Base-by-base conservation (phyloP, 2,888 invertebrate species). In the Zele albiditarsus region DNA sequence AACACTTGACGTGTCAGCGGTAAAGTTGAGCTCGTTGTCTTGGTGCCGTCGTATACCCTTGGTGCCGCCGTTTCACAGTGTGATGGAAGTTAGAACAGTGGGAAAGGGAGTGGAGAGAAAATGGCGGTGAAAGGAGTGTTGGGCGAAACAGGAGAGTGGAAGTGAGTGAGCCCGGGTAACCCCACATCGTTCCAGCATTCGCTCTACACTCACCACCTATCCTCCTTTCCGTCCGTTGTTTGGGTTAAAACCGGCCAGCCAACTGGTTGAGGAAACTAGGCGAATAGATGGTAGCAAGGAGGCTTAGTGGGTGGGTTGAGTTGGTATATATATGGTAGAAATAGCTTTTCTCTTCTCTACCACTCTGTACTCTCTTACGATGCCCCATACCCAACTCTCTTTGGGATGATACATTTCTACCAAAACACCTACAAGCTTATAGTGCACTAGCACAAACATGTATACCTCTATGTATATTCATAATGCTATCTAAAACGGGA, bases 1-100 rank as follows among this genome's bases (percentile, higher is more conserved):
- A 82, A 84, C 83, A 81, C 82, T 84, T 80, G 83, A 82, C 79
- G 80, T 85, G 85, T 85, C 85, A 82, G 84, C 80, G 81, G 82
- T 83, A 83, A 83, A 83, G 84, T 84, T 80, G 80, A 83, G 83
- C 81, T 80, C 72, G 72, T 72, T 73, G 73, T 58, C 38, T 28
- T 33, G 28, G 63, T 63, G 28, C 28, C 28, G 33, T 81, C 28
- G 33, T 81, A 73, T 80, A 80, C 77, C 69, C 76, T 28, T 70
- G 77, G 69, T 77, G 71, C 63, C 46, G 69, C 72, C 49, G 69
- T 74, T 73, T 65, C 65, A 23, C 63, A 63, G 74, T 80, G 76
- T 62, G 67, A 77, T 73, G 75, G 53, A 73, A 75, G 71, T 74
- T 71, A 70, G 67, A 68, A 65, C 65, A 46, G 75, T 53, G 69